These are phyloP conservation scores for Vesta saturnalis DNA, from an alignment of 2,888 invertebrate genomes.

Conservation along the genomic window DNA sequence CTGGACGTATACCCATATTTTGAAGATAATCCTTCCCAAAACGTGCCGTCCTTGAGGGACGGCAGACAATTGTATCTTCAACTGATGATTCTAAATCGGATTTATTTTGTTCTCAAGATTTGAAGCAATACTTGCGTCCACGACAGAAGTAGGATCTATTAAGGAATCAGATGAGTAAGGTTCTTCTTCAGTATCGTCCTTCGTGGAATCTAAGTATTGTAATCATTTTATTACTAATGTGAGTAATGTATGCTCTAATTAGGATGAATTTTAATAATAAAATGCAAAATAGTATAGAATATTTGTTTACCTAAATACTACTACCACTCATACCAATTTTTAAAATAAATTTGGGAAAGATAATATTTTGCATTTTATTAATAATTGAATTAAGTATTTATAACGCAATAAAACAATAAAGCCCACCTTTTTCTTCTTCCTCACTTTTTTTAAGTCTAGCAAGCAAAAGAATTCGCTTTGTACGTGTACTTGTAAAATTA, in stretches of 20 bases:
- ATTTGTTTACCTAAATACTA: not conserved
- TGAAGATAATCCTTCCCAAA: conserved; percentile 1
- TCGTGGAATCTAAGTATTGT: conserved; percentile 3
- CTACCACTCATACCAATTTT: not conserved
- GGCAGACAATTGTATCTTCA: not conserved
- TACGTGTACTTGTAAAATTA: not conserved
- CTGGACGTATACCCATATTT: conserved; percentile 2
- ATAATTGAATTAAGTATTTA: not conserved
- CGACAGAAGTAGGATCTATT: not conserved
- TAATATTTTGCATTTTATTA: not conserved
- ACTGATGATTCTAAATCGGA: conserved; percentile 1
- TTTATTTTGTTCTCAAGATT: conserved; percentile 1
- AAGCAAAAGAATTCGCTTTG: no score
- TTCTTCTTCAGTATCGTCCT: conserved; percentile 5
- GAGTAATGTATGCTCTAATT: not conserved
- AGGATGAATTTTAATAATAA: not conserved
- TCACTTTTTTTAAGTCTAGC: not conserved
- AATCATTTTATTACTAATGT: not conserved
- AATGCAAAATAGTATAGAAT: not conserved
- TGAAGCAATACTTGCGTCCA: not conserved
- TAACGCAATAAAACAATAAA: not conserved
- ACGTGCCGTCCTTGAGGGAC: not conserved
- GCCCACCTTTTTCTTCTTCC: not conserved
- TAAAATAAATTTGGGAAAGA: not conserved
- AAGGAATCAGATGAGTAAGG: conserved; percentile 5